Base-by-base conservation (phyloP, 2,113 vertebrate genomes). In the Urocynchramus pylzowi region DNA sequence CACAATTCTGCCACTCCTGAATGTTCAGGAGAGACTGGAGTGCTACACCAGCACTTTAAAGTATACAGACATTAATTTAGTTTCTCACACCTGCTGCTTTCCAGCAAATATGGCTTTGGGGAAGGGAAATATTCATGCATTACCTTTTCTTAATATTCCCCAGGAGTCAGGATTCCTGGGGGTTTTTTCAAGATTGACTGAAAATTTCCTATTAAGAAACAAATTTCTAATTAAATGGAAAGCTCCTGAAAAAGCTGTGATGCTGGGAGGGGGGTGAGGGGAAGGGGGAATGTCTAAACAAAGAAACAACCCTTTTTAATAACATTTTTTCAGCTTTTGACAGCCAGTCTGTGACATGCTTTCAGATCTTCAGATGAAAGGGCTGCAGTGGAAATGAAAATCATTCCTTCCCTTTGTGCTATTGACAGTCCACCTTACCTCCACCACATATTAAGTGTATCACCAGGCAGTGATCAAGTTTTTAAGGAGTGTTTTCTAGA, bases 71-170 rank as follows among this genome's bases (percentile, higher is more conserved):
- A 37, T 84, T 90, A 71, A 94, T 96, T 89, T 90, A 47, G 60
- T 67, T 93, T 87, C 88, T 93, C 63, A 91, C 88, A 84, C 83
- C 92, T 94, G 79, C 92, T 92, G 92, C 30, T 93, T 96, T 88
- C 47, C 60, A 84, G 79, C 39, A 84, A 78, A 84, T 84, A 47
- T 11, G 6, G 68, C 88, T 92, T 80, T 42, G 14, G 41, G 75
- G 49, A 82, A 91, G n/a, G 69, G 76, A 96, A 90, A 92, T 90
- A 92, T 45, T 81, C 52, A 47, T 42, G 19, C 10, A 56, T 87
- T 92, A 68, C 44, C 14, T 89, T 93, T 52, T 47, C 60, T 64
- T 54, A 52, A 56, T 80, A 80, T 90, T 70, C 71, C 64, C 47
- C 8, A 2, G 45, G 50, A 90, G 16, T 63, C 10, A 22, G 50